These are phyloP conservation scores for Drosophila falleni DNA, from an alignment of 2,888 invertebrate species.

Conservation along the genomic window DNA sequence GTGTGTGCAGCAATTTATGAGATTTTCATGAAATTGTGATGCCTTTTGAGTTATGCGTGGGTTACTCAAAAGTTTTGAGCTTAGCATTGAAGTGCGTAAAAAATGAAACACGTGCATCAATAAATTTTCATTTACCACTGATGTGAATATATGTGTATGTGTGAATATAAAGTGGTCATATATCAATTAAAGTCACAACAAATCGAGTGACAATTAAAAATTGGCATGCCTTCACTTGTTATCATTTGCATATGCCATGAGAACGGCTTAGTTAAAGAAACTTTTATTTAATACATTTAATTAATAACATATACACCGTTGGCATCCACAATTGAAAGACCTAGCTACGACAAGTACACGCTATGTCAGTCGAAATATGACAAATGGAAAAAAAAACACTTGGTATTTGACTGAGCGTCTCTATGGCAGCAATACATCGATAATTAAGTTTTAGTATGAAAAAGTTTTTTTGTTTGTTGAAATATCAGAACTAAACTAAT, in stretches of 20 bases:
- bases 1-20: constrained; percentile 72
- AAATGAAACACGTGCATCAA: constrained; percentile 61
- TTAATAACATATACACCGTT: constrained; percentile 20
- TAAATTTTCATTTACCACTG: constrained; percentile 38
- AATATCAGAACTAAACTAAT: too few relatives aligned
- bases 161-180: constrained; percentile 54
- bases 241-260: constrained; percentile 68
- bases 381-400: constrained; percentile 16
- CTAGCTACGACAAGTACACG: constrained; percentile 29
- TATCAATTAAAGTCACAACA: constrained; percentile 79
- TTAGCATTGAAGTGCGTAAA: constrained; percentile 69
- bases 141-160: constrained; percentile 9
- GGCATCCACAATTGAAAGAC: constrained; percentile 30
- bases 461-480: too few relatives aligned
- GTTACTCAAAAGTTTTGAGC: constrained; percentile 44
- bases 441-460: too few relatives aligned
- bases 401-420: too few relatives aligned
- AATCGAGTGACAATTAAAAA: constrained; percentile 77
- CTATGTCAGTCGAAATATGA: constrained; percentile 34
- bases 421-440: too few relatives aligned
- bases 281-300: constrained; percentile 32
- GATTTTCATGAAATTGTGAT: constrained; percentile 73
- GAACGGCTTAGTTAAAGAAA: constrained; percentile 68
- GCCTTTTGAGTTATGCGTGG: constrained; percentile 66
- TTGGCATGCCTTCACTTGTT: constrained; percentile 65